Evolutionary conservation across 2,113 vertebrate species (phyloP), one percentile per base, ranked within the genome.

Genomic region (Syrrhaptes paradoxus): DNA sequence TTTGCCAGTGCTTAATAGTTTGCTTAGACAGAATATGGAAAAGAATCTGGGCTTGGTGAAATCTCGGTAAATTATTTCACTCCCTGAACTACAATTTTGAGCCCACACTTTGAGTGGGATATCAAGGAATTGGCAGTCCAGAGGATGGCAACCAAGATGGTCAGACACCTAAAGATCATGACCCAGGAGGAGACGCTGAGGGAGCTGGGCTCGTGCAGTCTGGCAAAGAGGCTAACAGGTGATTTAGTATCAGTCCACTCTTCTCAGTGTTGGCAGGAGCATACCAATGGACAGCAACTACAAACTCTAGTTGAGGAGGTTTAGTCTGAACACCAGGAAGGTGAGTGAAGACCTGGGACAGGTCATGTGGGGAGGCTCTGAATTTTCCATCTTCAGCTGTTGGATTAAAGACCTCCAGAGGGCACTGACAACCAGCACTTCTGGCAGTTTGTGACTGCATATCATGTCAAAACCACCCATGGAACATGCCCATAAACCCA

Each of bases 401-500:
- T 66, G 28, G 51, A 11, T 63, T 48, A 25, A 59, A 72, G 52
- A n/a, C 41, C 62, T 70, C 45, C 63, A 66, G 57, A 65, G 55
- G 43, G 10, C 84, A 74, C 5, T 13, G 70, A 36, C 11, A 77
- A 1, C 3, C 10, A 62, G 7, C 0, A 0, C 17, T 87, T 68
- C 73, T 72, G 49, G 20, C 36, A 87, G 52, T 21, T n/a, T 82
- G 38, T 46, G 78, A 6, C 1, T 5, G 13, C 51, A 45, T 11
- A 36, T 11, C 28, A 34, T 57, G 17, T 29, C 57, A 68, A 95
- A 92, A 17, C 15, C 25, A n/a, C 31, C 0, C 0, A 0, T 11
- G 38, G 22, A 58, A 73, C 38, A 63, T 7, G 16, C 6, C 32
- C 21, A 9, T 28, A 80, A 86, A 54, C 10, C 13, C 34, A 74